Conservation (phyloP, 2,888 invertebrate species). For the Pseudococcus longispinus region DNA sequence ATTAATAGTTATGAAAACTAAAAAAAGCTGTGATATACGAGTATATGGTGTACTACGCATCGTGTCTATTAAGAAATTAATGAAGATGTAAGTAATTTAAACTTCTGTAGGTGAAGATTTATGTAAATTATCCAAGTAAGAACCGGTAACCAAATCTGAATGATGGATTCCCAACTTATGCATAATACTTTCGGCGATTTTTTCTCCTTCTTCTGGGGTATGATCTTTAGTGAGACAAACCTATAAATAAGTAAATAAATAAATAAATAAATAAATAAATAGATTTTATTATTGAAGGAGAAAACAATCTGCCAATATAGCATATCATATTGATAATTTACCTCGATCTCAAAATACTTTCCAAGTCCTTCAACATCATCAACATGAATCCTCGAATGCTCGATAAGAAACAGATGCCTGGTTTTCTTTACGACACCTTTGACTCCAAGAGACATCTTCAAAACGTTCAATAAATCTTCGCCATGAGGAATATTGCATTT, state of each 20-base stretch:
- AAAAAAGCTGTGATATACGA: neutral
- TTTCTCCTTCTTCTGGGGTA: conserved; percentile 72
- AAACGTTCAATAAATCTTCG: conserved; percentile 66
- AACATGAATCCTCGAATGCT: conserved; percentile 85
- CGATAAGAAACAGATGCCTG: conserved; percentile 78
- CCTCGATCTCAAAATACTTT: conserved; percentile 85
- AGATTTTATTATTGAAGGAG: conserved; percentile 42
- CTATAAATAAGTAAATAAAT: conserved; percentile 63
- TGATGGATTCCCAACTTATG: conserved; percentile 70
- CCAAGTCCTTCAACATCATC: conserved; percentile 84
- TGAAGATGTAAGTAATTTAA: neutral
- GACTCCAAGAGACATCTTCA: conserved; percentile 73
- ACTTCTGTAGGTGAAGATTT: neutral
- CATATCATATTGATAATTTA: conserved; percentile 61
- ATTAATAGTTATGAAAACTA: neutral
- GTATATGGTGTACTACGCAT: neutral
- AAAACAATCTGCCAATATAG: neutral
- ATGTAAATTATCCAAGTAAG: conserved; percentile 76
- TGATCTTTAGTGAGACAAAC: conserved; percentile 74
- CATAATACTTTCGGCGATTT: conserved; percentile 75
- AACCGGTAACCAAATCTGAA: conserved; percentile 73
- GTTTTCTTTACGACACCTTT: conserved; percentile 78
- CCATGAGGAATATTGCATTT: conserved; percentile 68
- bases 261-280: neutral
- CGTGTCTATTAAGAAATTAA: neutral